Base-by-base conservation (phyloP, 2,113 vertebrate species). In the Coreoperca whiteheadi region DNA sequence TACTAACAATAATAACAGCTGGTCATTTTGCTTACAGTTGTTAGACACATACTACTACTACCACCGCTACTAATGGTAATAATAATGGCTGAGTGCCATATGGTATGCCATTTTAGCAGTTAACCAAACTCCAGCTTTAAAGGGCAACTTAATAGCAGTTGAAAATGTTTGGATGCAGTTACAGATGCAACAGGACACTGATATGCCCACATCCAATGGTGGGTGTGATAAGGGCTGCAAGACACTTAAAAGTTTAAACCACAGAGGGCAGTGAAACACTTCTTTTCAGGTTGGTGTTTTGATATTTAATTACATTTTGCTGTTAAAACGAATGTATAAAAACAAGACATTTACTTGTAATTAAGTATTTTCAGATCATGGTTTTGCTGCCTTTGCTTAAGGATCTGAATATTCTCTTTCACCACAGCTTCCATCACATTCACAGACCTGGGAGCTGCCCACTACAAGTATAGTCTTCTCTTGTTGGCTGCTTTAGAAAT, bases 401-500 rank as follows among this genome's bases (percentile, higher is more conserved):
- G 4, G 25, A 67, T 59, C 34, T 28, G n/a, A 56, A 41, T 21
- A 71, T 54, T 23, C 2, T 71, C 34, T 51, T 53, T 53, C 6
- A 32, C 11, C 8, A 43, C 15, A 30, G 34, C 34, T 11, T 6
- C 2, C 0, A 7, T 25, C 41, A 43, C 14, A 25, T 21, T 71
- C 32, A 71, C 21, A 54, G 6, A 39, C 11, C 41, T 48, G 6
- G 25, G 8, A 12, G 4, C n/a, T 41, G 18, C 23, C 15, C 2
- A 61, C 18, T 14, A 20, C 34, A 73, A 73, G 34, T 67, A 57
- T 30, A 56, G 32, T 34, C 28, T 70, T 70, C 18, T 60, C 37
- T 68, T 66, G 39, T 28, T 78, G 46, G 57, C 25, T 34, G 53
- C 43, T 60, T 68, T 28, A 68, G 64, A 82, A 11, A 1, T 67